Evolutionary conservation across 2,113 vertebrate genomes (phyloP), one percentile per base, ranked within the genome.

Genomic region (Perccottus glenii): DNA sequence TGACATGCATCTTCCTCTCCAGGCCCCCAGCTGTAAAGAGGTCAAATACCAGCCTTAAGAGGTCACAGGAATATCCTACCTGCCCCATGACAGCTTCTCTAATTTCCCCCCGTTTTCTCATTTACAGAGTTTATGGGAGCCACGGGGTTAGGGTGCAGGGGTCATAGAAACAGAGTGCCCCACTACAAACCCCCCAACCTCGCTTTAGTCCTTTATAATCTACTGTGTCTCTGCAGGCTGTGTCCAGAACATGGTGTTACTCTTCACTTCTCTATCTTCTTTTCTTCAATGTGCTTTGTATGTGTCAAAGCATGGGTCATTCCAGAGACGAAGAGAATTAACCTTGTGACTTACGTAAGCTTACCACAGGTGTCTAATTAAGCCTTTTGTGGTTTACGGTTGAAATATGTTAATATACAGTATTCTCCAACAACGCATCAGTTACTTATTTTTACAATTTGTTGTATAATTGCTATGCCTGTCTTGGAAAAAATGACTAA

Each of bases 41-140:
- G 73, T 86, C 78, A 81, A 88, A 88, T 87, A 88, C 83, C 85
- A 86, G 59, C 60, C 70, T 60, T 43, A 57, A 55, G 36, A 78
- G 77, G 81, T 83, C 74, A 79, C 33, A 60, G 64, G 52, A 71
- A 85, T 88, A 86, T 73, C 64, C 74, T 83, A 82, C 72, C 86
- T 84, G 74, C 67, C 65, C 14, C 72, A 66, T 77, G 67, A 77
- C 78, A 75, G 50, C 51, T 42, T 60, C 74, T 81, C 81, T 90
- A 88, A 88, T 90, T 87, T 75, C 73, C 78, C 52, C 63, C 82
- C 60, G 73, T 87, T 82, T 73, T 83, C 73, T 85, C 52, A 65
- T 85, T 88, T 81, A 73, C 80, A 57, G 53, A 49, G 63, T 60
- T 79, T 78, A 81, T 45, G 48, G 83, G 60, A 71, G 56, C 56